phyloP scores from a whole-genome alignment of 2,888 invertebrate genomes.

The Frankliniella fusca region DNA sequence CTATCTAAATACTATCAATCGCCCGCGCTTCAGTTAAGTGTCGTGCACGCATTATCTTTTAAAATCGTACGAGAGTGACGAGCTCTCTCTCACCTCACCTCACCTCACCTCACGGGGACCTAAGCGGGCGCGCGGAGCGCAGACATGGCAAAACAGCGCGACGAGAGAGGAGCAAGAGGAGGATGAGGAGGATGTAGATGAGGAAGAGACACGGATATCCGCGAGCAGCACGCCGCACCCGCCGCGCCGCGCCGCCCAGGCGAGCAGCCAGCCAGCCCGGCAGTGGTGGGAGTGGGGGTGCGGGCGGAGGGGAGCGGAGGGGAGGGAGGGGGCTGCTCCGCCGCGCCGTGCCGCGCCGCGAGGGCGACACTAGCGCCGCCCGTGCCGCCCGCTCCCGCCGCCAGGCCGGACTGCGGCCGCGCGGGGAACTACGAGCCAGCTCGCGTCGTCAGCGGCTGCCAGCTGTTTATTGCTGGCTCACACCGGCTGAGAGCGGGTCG shows the following conservation, averaged over 20 bases:
- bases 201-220: constrained; percentile 19
- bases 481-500: constrained; percentile 20
- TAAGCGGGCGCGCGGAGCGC: not conserved
- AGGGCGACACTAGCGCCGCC: constrained; percentile 7
- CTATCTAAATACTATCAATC: too few species aligned
- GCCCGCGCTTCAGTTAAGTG: too few species aligned
- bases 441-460: not conserved
- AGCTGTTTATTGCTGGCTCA: constrained; percentile 26
- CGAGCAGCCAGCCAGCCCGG: not conserved
- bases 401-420: not conserved
- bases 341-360: not conserved
- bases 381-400: not conserved
- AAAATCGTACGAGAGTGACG: too few species aligned
- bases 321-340: not conserved
- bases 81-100: too few species aligned
- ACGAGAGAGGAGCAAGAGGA: not conserved
- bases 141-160: not conserved
- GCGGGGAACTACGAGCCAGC: not conserved
- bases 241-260: not conserved
- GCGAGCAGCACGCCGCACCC: not conserved
- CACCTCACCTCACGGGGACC: too few species aligned
- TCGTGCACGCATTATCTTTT: too few species aligned
- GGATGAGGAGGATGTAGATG: not conserved
- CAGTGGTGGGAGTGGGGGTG: not conserved
- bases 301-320: not conserved